phyloP scores from a whole-genome alignment of 2,797 vertebrate genomes.

The Danio tinwini region DNA sequence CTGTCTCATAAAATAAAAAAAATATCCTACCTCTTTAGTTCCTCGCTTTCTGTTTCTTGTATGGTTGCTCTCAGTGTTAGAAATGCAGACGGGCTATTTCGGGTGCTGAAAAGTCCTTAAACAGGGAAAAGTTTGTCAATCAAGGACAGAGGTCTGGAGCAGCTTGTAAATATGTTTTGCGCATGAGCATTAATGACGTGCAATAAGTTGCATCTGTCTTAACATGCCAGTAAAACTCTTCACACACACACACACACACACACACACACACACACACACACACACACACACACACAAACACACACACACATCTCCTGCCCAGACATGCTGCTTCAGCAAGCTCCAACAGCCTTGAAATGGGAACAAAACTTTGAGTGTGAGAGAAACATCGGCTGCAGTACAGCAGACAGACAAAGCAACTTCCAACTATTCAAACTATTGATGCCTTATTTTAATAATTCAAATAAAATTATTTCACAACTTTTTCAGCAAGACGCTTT shows the following conservation, averaged over 20 bases:
- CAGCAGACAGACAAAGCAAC: slow-evolving; percentile 4
- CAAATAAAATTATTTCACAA: too few species aligned
- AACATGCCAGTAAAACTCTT: slow-evolving; percentile 53
- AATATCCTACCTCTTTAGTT: slow-evolving; percentile 23
- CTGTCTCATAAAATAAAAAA: background rate
- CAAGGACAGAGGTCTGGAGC: background rate
- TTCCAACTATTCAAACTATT: background rate
- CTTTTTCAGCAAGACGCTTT: too few species aligned
- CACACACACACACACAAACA: too few species aligned
- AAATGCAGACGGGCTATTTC: background rate
- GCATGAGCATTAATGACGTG: slow-evolving; percentile 13
- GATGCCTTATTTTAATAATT: too few species aligned
- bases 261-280: too few species aligned
- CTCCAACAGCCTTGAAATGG: slow-evolving; percentile 52
- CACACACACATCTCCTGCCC: slow-evolving; percentile 50
- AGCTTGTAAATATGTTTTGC: slow-evolving; percentile 11
- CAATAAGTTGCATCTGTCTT: slow-evolving; percentile 49
- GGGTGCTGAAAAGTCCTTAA: background rate
- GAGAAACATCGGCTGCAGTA: slow-evolving; percentile 15
- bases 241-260: slow-evolving; percentile 25
- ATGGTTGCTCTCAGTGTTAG: background rate
- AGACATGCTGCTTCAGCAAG: slow-evolving; percentile 54
- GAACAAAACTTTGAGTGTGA: slow-evolving; percentile 16
- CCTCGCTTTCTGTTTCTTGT: background rate
- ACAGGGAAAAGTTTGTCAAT: background rate